These are phyloP conservation scores for Napeogenes sylphis DNA, from an alignment of 2,888 invertebrate genomes.

Conservation along the genomic window DNA sequence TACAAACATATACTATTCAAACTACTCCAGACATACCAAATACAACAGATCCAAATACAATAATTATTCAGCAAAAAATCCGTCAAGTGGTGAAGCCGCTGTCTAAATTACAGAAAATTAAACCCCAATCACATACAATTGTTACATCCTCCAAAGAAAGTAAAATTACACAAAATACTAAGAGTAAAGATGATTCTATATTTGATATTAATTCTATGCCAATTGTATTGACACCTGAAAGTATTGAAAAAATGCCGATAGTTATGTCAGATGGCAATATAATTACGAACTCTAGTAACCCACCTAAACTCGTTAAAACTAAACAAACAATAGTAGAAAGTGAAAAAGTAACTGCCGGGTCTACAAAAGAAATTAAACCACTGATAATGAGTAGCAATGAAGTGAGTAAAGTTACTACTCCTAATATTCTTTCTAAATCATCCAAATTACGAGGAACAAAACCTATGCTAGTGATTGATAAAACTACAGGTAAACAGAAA, in stretches of 20 bases:
- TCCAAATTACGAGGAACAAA: slow-evolving; percentile 67
- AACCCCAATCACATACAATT: slow-evolving; percentile 48
- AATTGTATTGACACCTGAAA: slow-evolving; percentile 83
- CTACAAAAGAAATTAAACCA: slow-evolving; percentile 63
- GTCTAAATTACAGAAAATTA: slow-evolving; percentile 58
- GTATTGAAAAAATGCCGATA: slow-evolving; percentile 82
- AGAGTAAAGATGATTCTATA: slow-evolving; percentile 61
- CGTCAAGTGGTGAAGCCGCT: slow-evolving; percentile 58
- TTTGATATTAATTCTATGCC: slow-evolving; percentile 88
- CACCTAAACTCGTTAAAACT: slow-evolving; percentile 56
- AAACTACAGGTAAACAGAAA: slow-evolving; percentile 69
- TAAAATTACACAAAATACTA: slow-evolving; percentile 36
- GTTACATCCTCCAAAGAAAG: slow-evolving; percentile 46
- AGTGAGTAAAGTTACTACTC: slow-evolving; percentile 58
- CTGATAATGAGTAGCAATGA: slow-evolving; percentile 60
- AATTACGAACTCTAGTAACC: slow-evolving; percentile 49
- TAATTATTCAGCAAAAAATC: slow-evolving; percentile 64
- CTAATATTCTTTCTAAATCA: slow-evolving; percentile 72
- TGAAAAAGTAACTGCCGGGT: slow-evolving; percentile 49
- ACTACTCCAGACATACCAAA: slow-evolving; percentile 51
- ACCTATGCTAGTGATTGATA: slow-evolving; percentile 69
- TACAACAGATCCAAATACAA: slow-evolving; percentile 52
- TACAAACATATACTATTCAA: slow-evolving; percentile 70
- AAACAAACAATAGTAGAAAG: slow-evolving; percentile 50
- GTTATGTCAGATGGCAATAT: slow-evolving; percentile 73